Percentiles rank a stretch among this genome's conserved stretches.
These are phyloP conservation scores for Globia sparganii DNA, from an alignment of 2,888 invertebrate species.

Conservation along the genomic window DNA sequence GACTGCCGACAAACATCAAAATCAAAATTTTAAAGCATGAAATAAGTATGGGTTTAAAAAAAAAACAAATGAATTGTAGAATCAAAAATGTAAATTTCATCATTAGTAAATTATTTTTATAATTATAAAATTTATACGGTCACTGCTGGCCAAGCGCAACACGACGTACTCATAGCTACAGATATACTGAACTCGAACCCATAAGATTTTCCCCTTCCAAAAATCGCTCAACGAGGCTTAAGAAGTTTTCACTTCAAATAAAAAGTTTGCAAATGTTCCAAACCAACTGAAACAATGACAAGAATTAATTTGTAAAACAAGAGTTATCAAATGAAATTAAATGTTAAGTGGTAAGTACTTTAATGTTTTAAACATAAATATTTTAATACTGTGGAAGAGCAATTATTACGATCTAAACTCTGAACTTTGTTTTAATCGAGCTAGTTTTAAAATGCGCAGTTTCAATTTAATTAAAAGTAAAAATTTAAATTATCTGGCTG, in stretches of 20 bases:
- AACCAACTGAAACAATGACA: neutral
- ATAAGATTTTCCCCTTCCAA: neutral
- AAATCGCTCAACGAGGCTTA: neutral
- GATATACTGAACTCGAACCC: neutral
- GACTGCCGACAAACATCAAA: neutral
- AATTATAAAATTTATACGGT: neutral
- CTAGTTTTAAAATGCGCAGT: neutral
- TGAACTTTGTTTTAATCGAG: slow-evolving; percentile 5
- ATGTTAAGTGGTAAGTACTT: neutral
- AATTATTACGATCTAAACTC: neutral
- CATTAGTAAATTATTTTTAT: no score
- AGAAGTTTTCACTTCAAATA: neutral
- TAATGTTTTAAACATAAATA: slow-evolving; percentile 20
- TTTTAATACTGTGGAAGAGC: slow-evolving; percentile 1
- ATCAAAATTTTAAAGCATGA: neutral
- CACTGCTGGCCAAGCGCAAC: neutral
- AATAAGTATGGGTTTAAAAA: no score
- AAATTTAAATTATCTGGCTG: neutral
- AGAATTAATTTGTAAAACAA: slow-evolving; percentile 21
- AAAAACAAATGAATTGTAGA: neutral
- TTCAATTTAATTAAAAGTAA: neutral
- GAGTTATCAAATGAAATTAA: slow-evolving; percentile 7
- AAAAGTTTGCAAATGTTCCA: neutral
- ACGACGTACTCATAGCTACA: neutral
- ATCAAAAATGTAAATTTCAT: neutral